Conservation (phyloP, 2,888 invertebrate genomes). For the Meghimatium bilineatum region DNA sequence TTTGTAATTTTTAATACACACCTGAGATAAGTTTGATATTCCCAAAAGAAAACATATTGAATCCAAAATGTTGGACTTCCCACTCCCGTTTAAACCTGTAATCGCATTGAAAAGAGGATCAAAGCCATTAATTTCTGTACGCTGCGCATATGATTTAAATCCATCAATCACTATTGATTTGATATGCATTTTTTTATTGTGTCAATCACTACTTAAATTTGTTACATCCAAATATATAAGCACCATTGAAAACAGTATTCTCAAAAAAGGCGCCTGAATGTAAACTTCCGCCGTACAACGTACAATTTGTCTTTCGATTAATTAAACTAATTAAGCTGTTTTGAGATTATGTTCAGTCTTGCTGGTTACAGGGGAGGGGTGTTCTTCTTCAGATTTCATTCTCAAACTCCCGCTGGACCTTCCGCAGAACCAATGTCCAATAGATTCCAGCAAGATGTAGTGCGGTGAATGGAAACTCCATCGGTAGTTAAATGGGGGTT, state of each 20-base stretch:
- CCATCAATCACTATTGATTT: slow-evolving; percentile 95
- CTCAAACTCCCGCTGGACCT: too few species aligned
- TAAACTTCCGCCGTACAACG: slow-evolving; percentile 39
- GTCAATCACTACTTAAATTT: neutral
- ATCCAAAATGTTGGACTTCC: slow-evolving; percentile 98
- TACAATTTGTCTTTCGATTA: neutral
- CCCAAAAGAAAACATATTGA: slow-evolving; percentile 98
- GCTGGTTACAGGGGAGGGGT: too few species aligned
- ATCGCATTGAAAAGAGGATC: slow-evolving; percentile 98
- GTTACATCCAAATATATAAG: neutral
- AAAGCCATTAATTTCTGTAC: slow-evolving; percentile 93
- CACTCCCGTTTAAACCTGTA: slow-evolving; percentile 97
- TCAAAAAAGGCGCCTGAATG: slow-evolving; percentile 39
- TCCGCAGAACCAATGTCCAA: too few species aligned
- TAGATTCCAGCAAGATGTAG: too few species aligned
- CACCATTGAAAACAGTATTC: neutral
- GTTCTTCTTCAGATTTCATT: too few species aligned
- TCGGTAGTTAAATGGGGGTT: too few species aligned
- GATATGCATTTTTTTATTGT: slow-evolving; percentile 86
- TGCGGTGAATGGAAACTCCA: too few species aligned
- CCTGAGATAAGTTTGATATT: slow-evolving; percentile 92
- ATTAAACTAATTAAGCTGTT: too few species aligned
- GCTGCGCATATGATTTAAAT: slow-evolving; percentile 97
- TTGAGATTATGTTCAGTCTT: too few species aligned
- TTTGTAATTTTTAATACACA: slow-evolving; percentile 77